A percentile compares a stretch with the other conserved stretches of the same genome.
Conservation (phyloP, 64 coral and sea anemone genomes). For the Hydrozoanthus tunicans region DNA sequence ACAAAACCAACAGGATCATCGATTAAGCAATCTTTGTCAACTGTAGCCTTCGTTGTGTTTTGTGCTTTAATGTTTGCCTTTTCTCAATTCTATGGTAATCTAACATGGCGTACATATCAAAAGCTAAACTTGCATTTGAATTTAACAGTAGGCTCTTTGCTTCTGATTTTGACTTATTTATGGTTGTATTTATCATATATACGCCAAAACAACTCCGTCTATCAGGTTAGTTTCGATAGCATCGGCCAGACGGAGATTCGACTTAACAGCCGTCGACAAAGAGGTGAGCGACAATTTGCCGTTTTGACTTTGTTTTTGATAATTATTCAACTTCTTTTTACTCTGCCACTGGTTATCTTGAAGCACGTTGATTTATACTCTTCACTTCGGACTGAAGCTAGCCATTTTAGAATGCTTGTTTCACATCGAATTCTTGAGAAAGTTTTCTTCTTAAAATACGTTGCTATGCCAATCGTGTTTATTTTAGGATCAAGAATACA, state of each 20-base stretch:
- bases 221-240: constrained; percentile 8
- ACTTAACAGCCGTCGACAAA: background rate
- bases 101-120: constrained; percentile 21
- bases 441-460: constrained; percentile 51
- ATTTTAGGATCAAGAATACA: background rate
- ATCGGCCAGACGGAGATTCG: constrained; percentile 17
- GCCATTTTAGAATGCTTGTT: background rate
- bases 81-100: background rate
- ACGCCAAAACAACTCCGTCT: constrained; percentile 15
- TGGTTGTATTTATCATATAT: constrained; percentile 20
- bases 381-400: background rate
- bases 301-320: constrained; percentile 37
- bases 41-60: background rate
- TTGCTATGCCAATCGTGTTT: constrained; percentile 22
- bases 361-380: constrained; percentile 29
- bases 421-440: constrained; percentile 17
- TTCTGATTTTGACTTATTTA: background rate
- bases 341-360: background rate
- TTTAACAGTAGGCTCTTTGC: constrained; percentile 17
- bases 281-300: background rate
- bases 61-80: constrained; percentile 20
- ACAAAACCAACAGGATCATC: background rate
- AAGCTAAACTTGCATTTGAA: constrained; percentile 42
- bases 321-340: constrained; percentile 29
- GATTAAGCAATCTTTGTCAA: background rate